phyloP scores from a whole-genome alignment of 2,797 vertebrate species.

The Gambelia wislizenii region DNA sequence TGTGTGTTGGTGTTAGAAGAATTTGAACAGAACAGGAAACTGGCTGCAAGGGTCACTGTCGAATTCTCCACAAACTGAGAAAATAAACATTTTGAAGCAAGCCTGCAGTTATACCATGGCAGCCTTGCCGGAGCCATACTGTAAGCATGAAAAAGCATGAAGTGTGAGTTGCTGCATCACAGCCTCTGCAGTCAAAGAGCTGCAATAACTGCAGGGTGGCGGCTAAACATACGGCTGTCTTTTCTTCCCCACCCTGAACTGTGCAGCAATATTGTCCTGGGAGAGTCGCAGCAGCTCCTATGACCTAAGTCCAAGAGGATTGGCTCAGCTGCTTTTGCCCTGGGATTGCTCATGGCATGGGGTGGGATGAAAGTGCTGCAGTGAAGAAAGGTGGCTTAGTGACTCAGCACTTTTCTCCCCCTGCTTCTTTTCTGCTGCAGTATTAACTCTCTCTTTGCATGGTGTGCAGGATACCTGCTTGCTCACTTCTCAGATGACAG shows the following conservation, averaged over 20 bases:
- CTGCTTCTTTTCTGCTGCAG: conserved; percentile 2
- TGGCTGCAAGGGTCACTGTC: not conserved
- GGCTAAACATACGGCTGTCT: not conserved
- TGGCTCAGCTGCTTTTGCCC: conserved; percentile 25
- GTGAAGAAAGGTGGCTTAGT: not conserved
- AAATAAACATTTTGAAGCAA: not conserved
- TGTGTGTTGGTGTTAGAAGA: not conserved
- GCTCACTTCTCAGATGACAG: not conserved
- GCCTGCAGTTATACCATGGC: not conserved
- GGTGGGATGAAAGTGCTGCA: conserved; percentile 7
- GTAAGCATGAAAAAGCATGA: not conserved
- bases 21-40: not conserved
- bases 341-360: not conserved
- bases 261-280: not conserved
- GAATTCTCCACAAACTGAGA: not conserved
- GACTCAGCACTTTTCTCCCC: conserved; percentile 41
- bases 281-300: conserved; percentile 6
- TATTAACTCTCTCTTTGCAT: conserved; percentile 29
- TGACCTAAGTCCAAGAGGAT: conserved; percentile 19
- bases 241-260: not conserved
- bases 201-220: conserved; percentile 18
- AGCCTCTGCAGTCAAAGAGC: conserved; percentile 22
- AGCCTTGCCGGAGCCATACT: not conserved
- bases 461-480: not conserved
- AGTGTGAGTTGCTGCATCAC: not conserved